phyloP scores from a whole-genome alignment of 2,888 invertebrate genomes.

The Anorthoa munda region DNA sequence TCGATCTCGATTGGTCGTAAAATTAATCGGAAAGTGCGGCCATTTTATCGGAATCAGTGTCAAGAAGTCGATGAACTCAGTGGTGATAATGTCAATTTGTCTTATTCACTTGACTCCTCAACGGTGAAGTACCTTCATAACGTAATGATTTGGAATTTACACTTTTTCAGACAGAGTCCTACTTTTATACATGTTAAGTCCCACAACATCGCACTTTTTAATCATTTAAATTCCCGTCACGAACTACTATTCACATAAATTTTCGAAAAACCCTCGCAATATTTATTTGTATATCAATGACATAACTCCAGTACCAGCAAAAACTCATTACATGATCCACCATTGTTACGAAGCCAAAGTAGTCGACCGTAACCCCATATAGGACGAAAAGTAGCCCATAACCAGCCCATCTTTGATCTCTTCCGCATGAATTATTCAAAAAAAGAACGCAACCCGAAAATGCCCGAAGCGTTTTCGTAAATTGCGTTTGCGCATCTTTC shows the following conservation, averaged over 20 bases:
- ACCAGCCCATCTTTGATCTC: slow-evolving; percentile 62
- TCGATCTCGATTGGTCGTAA: slow-evolving; percentile 21
- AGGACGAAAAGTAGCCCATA: slow-evolving; percentile 57
- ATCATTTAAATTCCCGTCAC: slow-evolving; percentile 33
- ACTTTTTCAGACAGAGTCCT: too few relatives aligned
- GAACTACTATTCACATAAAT: slow-evolving; percentile 35
- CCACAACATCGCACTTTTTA: neutral
- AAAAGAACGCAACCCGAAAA: slow-evolving; percentile 58
- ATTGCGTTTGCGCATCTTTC: slow-evolving; percentile 68
- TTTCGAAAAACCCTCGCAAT: slow-evolving; percentile 22
- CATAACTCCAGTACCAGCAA: slow-evolving; percentile 46
- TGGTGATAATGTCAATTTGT: neutral
- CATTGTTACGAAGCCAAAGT: slow-evolving; percentile 60
- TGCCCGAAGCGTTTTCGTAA: slow-evolving; percentile 71
- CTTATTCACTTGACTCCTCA: neutral
- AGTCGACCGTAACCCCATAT: slow-evolving; percentile 58
- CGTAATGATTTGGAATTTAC: neutral
- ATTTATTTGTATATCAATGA: slow-evolving; percentile 53
- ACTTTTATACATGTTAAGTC: neutral
- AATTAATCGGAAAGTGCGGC: slow-evolving; percentile 19
- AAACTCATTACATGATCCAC: slow-evolving; percentile 60
- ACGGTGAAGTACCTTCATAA: neutral
- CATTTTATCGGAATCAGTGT: slow-evolving; percentile 14
- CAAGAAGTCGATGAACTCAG: slow-evolving; percentile 8
- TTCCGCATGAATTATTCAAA: slow-evolving; percentile 68